Evolutionary conservation across 1,140 invertebrate species (phyloP), one percentile per base, ranked within the genome.

Genomic region (Bombus polaris): DNA sequence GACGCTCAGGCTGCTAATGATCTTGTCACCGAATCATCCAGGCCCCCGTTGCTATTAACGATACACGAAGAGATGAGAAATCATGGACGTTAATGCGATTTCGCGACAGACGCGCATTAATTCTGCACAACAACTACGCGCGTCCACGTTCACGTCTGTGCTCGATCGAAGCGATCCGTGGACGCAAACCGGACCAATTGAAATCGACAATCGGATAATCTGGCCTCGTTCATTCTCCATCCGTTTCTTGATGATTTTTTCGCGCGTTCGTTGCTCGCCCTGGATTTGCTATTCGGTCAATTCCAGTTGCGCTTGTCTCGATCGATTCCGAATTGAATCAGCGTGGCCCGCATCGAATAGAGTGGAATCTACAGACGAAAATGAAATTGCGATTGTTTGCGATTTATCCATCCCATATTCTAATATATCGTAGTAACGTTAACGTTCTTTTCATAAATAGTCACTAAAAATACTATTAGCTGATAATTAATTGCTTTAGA

Each of bases 1-100:
- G 47, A 71, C 25, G 28, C 47, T n/a, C 22, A 39, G 15, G 22
- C 70, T 68, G 80, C 62, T 86, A 86, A 86, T 75, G 80, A 86
- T 35, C 65, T 28, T 66, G 42, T 86, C 53, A 35, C 18, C 28
- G 47, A 71, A 42, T 86, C 73, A 25, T 35, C 18, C 32, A 32
- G 10, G 18, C 28, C n/a, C 8, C 37, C 37, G 62, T 83, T 83
- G 71, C 47, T 66, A 62, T 70, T 76, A 77, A 86, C 72, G 57
- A 28, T 47, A 71, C 65, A 18, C 76, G 76, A 53, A 22, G 47
- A 82, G 62, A 74, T 62, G 68, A 85, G 83, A 73, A 87, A 82
- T 83, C 80, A 28, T 2, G 32, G 53, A 47, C 42, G 68, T 73
- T 80, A 85, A 80, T 85, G 68, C 77, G 76, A 80, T 80, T 66